Conservation (phyloP, 2,888 invertebrate genomes). For the Rotaria magnacalcarata region DNA sequence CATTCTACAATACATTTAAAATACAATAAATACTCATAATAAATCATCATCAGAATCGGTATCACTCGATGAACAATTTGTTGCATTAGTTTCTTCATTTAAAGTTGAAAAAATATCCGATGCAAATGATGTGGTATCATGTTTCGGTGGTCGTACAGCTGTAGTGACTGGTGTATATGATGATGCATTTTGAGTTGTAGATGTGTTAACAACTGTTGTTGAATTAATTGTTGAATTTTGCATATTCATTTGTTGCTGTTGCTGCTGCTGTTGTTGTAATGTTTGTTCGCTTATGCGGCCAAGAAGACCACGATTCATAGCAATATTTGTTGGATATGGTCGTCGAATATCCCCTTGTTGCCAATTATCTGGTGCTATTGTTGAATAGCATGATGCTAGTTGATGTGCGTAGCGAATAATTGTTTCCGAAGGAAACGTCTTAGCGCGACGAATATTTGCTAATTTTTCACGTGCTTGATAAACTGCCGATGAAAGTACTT, state of each 20-base stretch:
- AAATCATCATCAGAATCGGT: constrained; percentile 4
- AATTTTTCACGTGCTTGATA: constrained; percentile 48
- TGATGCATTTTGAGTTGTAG: neutral
- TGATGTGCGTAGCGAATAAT: constrained; percentile 47
- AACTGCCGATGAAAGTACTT: constrained; percentile 45
- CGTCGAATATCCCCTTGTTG: constrained; percentile 47
- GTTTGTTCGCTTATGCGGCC: constrained; percentile 44
- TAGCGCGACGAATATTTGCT: constrained; percentile 46
- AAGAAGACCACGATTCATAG: constrained; percentile 47
- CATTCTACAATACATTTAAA: neutral
- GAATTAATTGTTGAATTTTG: neutral
- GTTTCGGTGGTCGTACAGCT: neutral
- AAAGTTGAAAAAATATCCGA: neutral
- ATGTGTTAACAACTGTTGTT: neutral
- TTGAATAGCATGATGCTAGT: constrained; percentile 47
- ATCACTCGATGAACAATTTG: neutral
- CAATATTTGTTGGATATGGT: constrained; percentile 48
- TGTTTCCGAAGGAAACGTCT: constrained; percentile 47
- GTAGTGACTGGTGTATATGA: neutral
- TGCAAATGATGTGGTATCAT: constrained; percentile 6
- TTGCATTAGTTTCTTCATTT: neutral
- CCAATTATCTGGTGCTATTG: constrained; percentile 48
- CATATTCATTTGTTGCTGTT: neutral
- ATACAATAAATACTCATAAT: neutral
- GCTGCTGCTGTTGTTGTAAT: neutral